phyloP scores from a whole-genome alignment of 2,797 vertebrate species.

The Coracias cyanogaster region DNA sequence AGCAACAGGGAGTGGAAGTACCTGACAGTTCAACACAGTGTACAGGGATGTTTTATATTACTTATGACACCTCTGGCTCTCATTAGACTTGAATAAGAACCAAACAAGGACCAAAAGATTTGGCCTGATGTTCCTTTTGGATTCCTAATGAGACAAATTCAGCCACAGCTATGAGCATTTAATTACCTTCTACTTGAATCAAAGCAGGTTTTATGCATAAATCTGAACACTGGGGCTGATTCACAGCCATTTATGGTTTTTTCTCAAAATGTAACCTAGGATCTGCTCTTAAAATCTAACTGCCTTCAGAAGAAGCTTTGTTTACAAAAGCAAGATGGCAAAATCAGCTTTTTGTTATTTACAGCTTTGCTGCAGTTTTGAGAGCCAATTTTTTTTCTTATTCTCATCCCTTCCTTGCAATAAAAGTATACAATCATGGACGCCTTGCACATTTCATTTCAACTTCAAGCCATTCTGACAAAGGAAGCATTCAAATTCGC shows the following conservation, averaged over 20 bases:
- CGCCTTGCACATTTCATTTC: neutral
- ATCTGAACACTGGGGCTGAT: neutral
- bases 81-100: neutral
- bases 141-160: neutral
- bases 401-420: neutral
- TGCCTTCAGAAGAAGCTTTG: neutral
- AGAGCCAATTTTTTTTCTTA: neutral
- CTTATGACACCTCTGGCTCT: neutral
- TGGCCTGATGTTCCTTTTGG: neutral
- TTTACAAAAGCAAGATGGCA: neutral
- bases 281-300: neutral
- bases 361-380: neutral
- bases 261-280: neutral
- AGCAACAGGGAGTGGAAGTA: neutral
- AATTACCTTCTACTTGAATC: neutral
- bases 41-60: neutral
- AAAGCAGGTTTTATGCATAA: neutral
- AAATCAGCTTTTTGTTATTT: conserved; percentile 1
- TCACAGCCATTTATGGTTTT: neutral
- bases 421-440: neutral
- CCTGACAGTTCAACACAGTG: neutral
- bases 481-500: conserved; percentile 17
- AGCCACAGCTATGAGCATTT: neutral
- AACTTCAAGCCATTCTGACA: neutral
- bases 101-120: neutral